Conservation (phyloP, 2,113 vertebrate genomes). For the Holacanthus passer region DNA sequence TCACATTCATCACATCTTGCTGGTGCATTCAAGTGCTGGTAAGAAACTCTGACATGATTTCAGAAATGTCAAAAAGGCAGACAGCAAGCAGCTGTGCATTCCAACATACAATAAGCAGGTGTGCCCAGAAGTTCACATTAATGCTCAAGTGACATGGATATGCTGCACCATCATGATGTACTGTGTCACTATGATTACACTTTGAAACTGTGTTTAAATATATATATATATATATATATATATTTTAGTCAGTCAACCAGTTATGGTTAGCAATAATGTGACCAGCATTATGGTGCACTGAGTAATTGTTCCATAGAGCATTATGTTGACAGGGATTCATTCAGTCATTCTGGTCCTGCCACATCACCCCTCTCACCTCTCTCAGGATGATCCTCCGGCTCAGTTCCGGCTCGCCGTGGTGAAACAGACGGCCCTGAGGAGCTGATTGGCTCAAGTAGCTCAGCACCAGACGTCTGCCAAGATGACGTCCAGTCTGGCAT, state of each 20-base stretch:
- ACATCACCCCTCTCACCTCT: conserved; percentile 50
- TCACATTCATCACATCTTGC: neutral
- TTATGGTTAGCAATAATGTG: neutral
- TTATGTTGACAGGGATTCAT: neutral
- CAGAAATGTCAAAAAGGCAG: too few species aligned
- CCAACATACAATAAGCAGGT: neutral
- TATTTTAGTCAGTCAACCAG: neutral
- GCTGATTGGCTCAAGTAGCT: conserved; percentile 71
- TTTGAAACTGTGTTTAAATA: neutral
- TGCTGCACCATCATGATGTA: neutral
- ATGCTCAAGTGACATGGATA: neutral
- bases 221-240: neutral
- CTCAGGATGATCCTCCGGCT: conserved; percentile 30
- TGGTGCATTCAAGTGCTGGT: neutral
- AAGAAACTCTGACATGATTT: neutral
- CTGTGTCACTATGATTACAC: neutral
- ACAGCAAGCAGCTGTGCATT: neutral
- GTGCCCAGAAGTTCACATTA: neutral
- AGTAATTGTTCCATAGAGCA: neutral
- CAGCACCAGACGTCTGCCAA: conserved; percentile 81
- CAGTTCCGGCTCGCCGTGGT: conserved; percentile 35
- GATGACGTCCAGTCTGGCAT: conserved; percentile 77
- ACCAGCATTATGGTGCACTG: neutral
- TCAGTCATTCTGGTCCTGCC: neutral
- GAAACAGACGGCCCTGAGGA: conserved; percentile 56